A percentile compares a stretch with the other conserved stretches of the same genome.
These are phyloP conservation scores for Thryonomys swinderianus DNA, from an alignment of 2,113 vertebrate genomes.

Conservation along the genomic window DNA sequence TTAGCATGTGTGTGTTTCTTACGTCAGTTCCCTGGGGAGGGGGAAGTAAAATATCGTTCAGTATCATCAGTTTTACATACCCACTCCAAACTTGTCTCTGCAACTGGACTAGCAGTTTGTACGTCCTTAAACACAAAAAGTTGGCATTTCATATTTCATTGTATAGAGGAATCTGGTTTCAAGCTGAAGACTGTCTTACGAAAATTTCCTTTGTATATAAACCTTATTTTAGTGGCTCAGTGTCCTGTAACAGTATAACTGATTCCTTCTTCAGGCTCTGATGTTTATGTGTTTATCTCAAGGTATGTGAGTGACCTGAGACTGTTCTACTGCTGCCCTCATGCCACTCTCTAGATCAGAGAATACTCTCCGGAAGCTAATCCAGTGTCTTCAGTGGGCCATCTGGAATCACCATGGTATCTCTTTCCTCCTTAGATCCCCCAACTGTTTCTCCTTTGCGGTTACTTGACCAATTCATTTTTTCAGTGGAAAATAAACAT, in stretches of 20 bases:
- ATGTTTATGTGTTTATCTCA: neutral
- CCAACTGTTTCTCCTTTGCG: neutral
- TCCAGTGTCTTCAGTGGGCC: neutral
- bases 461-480: too few relatives aligned
- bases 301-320: neutral
- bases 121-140: neutral
- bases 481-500: conserved; percentile 3
- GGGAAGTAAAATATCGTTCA: neutral
- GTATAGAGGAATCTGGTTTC: neutral
- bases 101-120: neutral
- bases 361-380: neutral
- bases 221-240: neutral
- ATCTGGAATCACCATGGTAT: neutral
- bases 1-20: neutral
- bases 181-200: neutral
- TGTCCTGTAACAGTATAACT: neutral
- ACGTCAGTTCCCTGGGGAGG: neutral
- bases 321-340: neutral
- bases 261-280: neutral
- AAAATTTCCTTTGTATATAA: neutral
- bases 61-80: neutral
- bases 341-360: neutral
- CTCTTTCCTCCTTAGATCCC: neutral
- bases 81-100: neutral
- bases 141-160: neutral